Evolutionary conservation across 2,888 invertebrate genomes (phyloP).

Genomic region (Drosophila leonis): DNA sequence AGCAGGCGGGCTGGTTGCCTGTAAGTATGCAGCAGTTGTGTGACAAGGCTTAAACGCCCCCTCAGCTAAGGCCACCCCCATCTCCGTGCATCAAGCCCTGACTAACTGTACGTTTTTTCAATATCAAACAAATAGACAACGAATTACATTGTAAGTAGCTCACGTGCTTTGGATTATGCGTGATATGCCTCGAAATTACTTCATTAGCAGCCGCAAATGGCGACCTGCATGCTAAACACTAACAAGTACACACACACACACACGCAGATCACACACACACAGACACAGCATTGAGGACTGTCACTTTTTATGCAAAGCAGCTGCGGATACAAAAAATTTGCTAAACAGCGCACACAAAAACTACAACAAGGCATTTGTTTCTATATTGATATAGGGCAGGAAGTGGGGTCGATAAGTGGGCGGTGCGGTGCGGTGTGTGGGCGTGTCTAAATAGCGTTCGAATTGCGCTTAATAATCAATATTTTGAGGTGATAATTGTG

Average conservation of each 20-base stretch:
- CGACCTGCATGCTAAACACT: slow-evolving; percentile 77
- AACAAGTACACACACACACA: slow-evolving; percentile 34
- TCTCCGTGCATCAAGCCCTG: slow-evolving; percentile 7
- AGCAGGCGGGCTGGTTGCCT: slow-evolving; percentile 46
- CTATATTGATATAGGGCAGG: slow-evolving; percentile 14
- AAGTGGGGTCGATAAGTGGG: background rate
- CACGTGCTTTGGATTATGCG: slow-evolving; percentile 81
- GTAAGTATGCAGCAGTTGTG: slow-evolving; percentile 62
- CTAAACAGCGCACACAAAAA: slow-evolving; percentile 55
- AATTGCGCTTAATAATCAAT: slow-evolving; percentile 78
- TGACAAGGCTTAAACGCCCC: slow-evolving; percentile 38
- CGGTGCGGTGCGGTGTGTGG: background rate
- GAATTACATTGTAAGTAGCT: slow-evolving; percentile 82
- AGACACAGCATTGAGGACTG: slow-evolving; percentile 32
- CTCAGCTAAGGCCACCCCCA: slow-evolving; percentile 15
- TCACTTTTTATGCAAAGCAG: slow-evolving; percentile 77
- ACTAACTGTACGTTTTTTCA: slow-evolving; percentile 64
- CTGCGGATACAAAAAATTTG: slow-evolving; percentile 42
- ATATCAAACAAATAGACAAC: slow-evolving; percentile 82
- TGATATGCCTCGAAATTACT: slow-evolving; percentile 81
- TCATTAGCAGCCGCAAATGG: slow-evolving; percentile 80
- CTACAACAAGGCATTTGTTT: slow-evolving; percentile 50
- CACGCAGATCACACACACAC: slow-evolving; percentile 1
- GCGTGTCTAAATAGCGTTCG: slow-evolving; percentile 58
- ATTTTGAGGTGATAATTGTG: slow-evolving; percentile 78